Conservation (phyloP, 1,140 invertebrate species). For the Leptopilina clavipes region DNA sequence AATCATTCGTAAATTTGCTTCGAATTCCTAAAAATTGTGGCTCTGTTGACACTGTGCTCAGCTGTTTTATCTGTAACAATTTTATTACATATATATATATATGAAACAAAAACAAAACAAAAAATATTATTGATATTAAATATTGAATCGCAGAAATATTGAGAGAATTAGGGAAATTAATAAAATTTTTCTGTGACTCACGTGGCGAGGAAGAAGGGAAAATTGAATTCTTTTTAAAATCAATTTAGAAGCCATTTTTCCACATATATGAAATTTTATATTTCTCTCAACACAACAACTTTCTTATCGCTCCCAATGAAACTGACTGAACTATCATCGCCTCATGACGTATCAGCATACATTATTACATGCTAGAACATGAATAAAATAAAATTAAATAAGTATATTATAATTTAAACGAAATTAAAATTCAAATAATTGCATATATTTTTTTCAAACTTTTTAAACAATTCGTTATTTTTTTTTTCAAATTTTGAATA, state of each 20-base stretch:
- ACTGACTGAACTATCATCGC: conserved; percentile 6
- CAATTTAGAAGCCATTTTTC: conserved; percentile 20
- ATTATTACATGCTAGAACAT: background rate
- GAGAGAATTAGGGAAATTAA: too few relatives aligned
- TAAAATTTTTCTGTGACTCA: background rate
- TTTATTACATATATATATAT: background rate
- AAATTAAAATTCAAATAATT: too few relatives aligned
- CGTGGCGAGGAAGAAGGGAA: background rate
- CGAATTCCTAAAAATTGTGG: conserved; percentile 58
- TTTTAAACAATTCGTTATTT: too few relatives aligned
- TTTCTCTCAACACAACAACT: background rate
- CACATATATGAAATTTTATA: background rate
- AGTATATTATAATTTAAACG: too few relatives aligned
- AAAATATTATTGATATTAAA: background rate
- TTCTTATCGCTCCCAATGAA: background rate
- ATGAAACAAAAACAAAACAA: background rate
- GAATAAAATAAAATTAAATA: background rate
- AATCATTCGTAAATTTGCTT: conserved; percentile 51
- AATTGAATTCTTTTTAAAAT: background rate
- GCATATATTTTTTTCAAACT: too few relatives aligned
- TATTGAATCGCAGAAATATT: background rate
- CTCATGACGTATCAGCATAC: background rate
- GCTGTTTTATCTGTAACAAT: conserved; percentile 47
- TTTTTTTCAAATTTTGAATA: too few relatives aligned
- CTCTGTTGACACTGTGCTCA: conserved; percentile 38